Base-by-base conservation (phyloP, 2,888 invertebrate genomes). In the Gasteruption jaculator region DNA sequence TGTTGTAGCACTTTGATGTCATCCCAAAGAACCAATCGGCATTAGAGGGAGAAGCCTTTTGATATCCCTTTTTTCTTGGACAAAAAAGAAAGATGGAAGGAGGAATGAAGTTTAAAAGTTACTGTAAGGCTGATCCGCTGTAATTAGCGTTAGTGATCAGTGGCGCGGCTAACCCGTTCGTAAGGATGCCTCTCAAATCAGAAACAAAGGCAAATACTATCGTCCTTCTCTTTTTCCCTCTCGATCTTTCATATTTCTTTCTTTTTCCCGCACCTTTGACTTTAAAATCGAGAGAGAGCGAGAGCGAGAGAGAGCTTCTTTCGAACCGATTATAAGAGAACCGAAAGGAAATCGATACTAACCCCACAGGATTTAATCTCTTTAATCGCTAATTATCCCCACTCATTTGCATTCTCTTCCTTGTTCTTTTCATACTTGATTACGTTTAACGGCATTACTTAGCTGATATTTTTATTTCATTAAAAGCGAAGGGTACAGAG, bases 61-160 rank as follows among this genome's bases (percentile, higher is more conserved):
- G 50, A 60, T 58, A 52, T 50, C 56, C 58, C 57, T 62, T 56
- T n/a, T n/a, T n/a, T n/a, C n/a, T n/a, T n/a, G n/a, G n/a, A n/a
- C n/a, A n/a, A n/a, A 60, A 60, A 62, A 58, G 49, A 41, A 37
- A 18, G 14, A 38, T 29, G 41, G 46, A 43, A 45, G 56, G 53
- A 56, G 58, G 65, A 61, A 59, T 64, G 65, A 66, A 65, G 64
- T 65, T 66, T 61, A 66, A 64, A 65, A 63, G 63, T 61, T 60
- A 53, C 56, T 56, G 52, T 54, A 49, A 50, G 58, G 56, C 65
- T 65, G 66, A 65, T 66, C 65, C 63, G 61, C 59, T 63, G 65
- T 68, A 68, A 67, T 68, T 68, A 66, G 65, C 68, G 62, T 65
- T 53, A 60, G 63, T 65, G 67, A 67, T 67, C 65, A 64, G 57